Base-by-base conservation (phyloP, 2,113 vertebrate species). In the Cyanistes caeruleus region DNA sequence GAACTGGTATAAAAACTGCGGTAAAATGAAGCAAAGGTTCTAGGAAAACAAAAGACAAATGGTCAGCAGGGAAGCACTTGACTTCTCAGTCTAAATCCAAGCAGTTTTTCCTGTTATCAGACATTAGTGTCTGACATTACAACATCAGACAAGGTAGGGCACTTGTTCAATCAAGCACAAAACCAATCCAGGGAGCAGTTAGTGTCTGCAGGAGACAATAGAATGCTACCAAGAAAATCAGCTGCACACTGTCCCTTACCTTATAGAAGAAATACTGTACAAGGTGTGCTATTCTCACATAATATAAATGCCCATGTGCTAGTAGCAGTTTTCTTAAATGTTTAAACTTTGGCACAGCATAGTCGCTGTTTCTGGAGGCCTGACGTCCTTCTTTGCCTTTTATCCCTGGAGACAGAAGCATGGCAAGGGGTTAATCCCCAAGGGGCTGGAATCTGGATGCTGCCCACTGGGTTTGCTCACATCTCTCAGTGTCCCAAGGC, bases 221-320 rank as follows among this genome's bases (percentile, higher is more conserved):
- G 18, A 53, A 70, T 2, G 43, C 49, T 76, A 52, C 35, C 76
- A 49, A 69, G 59, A 39, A 39, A 35, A 68, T 17, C 64, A 90
- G 55, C 21, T 51, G 53, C 70, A 87, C 43, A 9, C 37, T 16
- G 37, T 35, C 49, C 69, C 95, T 90, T 98, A 99, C 99, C 99
- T 99, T 99, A 98, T 99, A 99, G 98, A 99, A 99, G 98, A 99
- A 99, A 98, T 99, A 99, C 93, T 99, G 99, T 97, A 99, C 99
- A 92, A 99, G 98, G 92, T 99, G 99, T 91, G 99, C 98, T 97
- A 99, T 99, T 97, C 99, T 99, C 84, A 99, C 99, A 33, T 99
- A 99, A 97, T 99, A 99, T 37, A 99, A 99, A 98, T 99, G 99
- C 43, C 99, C 99, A 27, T 99, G 99, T 77, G 96, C 99, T 97